Base-by-base conservation (phyloP, 2,797 vertebrate species). In the Hemitrygon akajei region DNA sequence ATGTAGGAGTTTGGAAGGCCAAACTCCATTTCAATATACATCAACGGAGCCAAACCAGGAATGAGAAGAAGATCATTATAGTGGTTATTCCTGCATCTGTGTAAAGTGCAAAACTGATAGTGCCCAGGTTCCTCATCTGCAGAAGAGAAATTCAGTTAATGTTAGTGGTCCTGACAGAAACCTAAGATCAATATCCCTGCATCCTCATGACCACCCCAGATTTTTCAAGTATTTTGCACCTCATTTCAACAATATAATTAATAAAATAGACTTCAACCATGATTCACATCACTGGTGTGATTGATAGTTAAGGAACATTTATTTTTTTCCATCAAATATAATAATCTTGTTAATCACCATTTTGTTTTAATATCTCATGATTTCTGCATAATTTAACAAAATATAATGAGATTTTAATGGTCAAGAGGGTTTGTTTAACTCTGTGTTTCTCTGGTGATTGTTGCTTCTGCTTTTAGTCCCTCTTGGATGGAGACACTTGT, bases 321-420 rank as follows among this genome's bases (percentile, higher is more conserved):
- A 92, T 40, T 92, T 92, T 92, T 92, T 92, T 92, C 58, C 89
- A 92, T 92, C 69, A 92, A 92, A 92, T 92, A 92, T 73, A 92
- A 75, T 92, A 92, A 92, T 75, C 71, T 20, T 73, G 69, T 69
- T 92, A 92, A 92, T 92, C 89, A 92, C 89, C 89, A 75, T 92
- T 92, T 92, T 92, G 89, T 73, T 92, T 92, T 92, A 92, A 92
- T 92, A 71, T 92, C 66, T 73, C 89, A 73, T 92, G 66, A 92
- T 92, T 92, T 92, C 89, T 92, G 89, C 89, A 73, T 92, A 92
- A 92, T 92, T 92, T 92, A 92, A 92, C 89, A 92, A 73, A 71
- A 71, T 73, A 73, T 92, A 92, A 92, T 92, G 89, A 73, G 89
- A 71, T 92, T 92, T 92, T 92, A 75, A 92, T 73, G 63, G 89